Evolutionary conservation across 1,140 invertebrate genomes (phyloP).

Genomic region (Harpegnathos saltator): DNA sequence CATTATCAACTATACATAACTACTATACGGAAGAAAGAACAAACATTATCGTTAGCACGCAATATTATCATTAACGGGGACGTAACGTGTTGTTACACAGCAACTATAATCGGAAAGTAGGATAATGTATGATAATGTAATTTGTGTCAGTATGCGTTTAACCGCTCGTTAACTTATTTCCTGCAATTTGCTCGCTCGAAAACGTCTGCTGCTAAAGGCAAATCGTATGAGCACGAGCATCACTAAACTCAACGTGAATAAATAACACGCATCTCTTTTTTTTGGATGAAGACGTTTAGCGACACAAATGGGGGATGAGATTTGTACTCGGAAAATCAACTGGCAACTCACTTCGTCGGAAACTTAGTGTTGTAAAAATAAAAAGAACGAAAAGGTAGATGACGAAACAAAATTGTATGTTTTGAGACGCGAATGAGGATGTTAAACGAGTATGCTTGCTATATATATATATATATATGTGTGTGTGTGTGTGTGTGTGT

Average conservation of each 20-base stretch:
- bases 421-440: constrained; percentile 29
- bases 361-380: neutral
- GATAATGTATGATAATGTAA: neutral
- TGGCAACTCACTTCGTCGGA: neutral
- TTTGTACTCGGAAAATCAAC: neutral
- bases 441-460: constrained; percentile 28
- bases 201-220: constrained; percentile 7
- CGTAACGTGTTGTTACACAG: neutral
- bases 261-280: neutral
- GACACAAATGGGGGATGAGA: neutral
- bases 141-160: neutral
- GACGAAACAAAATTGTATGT: constrained; percentile 7
- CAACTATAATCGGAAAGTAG: constrained; percentile 9
- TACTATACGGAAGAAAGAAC: constrained; percentile 19
- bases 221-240: constrained; percentile 3
- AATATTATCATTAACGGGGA: too few species aligned
- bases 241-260: neutral
- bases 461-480: constrained; percentile 12
- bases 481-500: constrained; percentile 12
- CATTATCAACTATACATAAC: constrained; percentile 50
- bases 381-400: neutral
- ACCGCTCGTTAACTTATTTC: constrained; percentile 12
- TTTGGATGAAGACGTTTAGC: too few species aligned
- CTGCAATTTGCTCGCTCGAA: neutral
- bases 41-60: constrained; percentile 17